Percentiles rank a stretch among this genome's conserved stretches.
Evolutionary conservation across 2,797 vertebrate species (phyloP).

Genomic region (Ptychadena robeensis): DNA sequence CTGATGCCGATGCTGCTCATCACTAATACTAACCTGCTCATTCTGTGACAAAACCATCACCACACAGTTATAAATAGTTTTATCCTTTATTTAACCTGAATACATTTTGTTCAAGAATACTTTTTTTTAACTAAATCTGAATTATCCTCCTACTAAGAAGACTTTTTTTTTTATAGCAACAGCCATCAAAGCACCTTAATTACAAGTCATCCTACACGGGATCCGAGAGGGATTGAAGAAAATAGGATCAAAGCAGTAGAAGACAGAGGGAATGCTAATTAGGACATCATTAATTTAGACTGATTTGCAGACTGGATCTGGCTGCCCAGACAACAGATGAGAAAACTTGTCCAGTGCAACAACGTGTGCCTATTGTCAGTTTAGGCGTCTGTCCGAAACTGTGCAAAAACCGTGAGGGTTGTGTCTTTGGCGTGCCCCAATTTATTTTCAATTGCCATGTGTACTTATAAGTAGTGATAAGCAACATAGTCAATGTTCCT

Average conservation of each 20-base stretch:
- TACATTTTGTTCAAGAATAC: not conserved
- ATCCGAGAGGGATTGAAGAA: not conserved
- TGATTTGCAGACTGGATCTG: not conserved
- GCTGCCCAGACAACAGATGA: not conserved
- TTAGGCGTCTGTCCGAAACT: no score
- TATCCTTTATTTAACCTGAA: not conserved
- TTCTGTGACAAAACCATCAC: not conserved
- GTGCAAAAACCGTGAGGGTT: no score
- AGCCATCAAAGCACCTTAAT: not conserved
- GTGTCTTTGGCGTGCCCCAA: no score
- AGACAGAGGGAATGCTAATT: slow-evolving; percentile 22
- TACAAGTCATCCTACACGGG: not conserved
- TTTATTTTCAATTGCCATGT: no score
- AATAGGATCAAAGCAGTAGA: slow-evolving; percentile 27
- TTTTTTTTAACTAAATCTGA: not conserved
- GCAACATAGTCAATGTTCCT: no score
- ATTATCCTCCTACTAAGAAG: not conserved
- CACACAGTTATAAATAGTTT: not conserved
- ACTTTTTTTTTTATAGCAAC: not conserved
- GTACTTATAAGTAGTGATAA: no score
- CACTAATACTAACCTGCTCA: no score
- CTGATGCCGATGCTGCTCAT: no score
- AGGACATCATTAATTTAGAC: slow-evolving; percentile 34
- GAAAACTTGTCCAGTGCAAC: not conserved
- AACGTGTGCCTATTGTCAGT: not conserved